Conservation (phyloP, 2,797 vertebrate species). For the Philypnodon macrostomus region DNA sequence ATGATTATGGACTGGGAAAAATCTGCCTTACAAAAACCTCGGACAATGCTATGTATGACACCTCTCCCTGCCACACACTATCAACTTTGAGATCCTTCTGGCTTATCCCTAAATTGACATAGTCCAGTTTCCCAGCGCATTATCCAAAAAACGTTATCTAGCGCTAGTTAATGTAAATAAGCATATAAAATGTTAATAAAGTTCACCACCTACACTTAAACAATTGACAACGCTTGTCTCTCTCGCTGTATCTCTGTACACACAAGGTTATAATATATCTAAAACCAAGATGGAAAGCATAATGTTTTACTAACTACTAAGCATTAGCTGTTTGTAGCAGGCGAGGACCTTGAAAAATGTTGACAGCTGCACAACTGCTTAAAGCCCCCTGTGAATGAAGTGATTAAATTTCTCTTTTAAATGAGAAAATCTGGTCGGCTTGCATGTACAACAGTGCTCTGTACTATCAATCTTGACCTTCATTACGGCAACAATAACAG, state of each 20-base stretch:
- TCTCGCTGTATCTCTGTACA: conserved; percentile 17
- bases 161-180: too few relatives aligned
- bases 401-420: conserved; percentile 27
- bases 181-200: too few relatives aligned
- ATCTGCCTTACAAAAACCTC: too few relatives aligned
- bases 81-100: too few relatives aligned
- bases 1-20: too few relatives aligned
- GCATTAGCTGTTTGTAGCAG: conserved; percentile 11
- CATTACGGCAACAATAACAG: conserved; percentile 16
- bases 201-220: background rate
- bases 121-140: too few relatives aligned
- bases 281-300: conserved; percentile 12
- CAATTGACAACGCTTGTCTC: conserved; percentile 7
- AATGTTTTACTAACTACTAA: conserved; percentile 11
- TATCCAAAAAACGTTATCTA: too few relatives aligned
- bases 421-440: conserved; percentile 5
- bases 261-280: conserved; percentile 9
- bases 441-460: conserved; percentile 20
- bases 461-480: conserved; percentile 17
- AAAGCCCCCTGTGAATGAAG: conserved; percentile 14
- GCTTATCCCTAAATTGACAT: too few relatives aligned
- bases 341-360: conserved; percentile 20
- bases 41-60: too few relatives aligned
- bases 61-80: too few relatives aligned
- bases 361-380: conserved; percentile 18